Evolutionary conservation across 2,797 vertebrate species (phyloP).

Genomic region (Neostethus bicornis): DNA sequence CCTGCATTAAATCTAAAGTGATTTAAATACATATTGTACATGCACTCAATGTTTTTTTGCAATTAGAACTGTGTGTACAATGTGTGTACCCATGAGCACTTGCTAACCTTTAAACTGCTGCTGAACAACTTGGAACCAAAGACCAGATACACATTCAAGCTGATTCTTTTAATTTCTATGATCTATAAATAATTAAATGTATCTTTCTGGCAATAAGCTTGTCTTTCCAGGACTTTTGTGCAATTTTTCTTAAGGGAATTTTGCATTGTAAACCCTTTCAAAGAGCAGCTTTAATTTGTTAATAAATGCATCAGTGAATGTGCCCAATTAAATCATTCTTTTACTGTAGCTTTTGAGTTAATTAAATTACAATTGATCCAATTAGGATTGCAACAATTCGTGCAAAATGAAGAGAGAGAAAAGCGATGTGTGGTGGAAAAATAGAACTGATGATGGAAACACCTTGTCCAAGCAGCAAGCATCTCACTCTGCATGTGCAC

Average conservation of each 20-base stretch:
- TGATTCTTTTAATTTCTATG: background rate
- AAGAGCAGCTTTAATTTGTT: conserved; percentile 13
- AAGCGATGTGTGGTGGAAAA: conserved; percentile 16
- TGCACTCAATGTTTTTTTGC: conserved; percentile 5
- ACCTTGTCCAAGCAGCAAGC: conserved; percentile 4
- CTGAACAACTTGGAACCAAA: background rate
- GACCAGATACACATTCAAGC: background rate
- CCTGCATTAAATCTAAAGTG: background rate
- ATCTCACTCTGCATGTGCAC: conserved; percentile 32
- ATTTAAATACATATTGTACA: conserved; percentile 12
- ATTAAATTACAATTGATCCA: conserved; percentile 7
- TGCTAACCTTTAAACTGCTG: background rate
- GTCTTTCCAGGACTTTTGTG: too few species aligned
- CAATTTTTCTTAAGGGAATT: conserved; percentile 8
- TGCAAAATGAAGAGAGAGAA: conserved; percentile 16
- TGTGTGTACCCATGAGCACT: conserved; percentile 1
- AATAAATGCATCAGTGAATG: background rate
- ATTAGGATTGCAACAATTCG: conserved; percentile 24
- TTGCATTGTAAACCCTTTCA: background rate
- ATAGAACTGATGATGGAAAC: conserved; percentile 52
- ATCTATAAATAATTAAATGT: conserved; percentile 7
- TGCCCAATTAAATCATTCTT: conserved; percentile 16
- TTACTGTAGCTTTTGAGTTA: conserved; percentile 32
- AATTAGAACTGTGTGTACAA: conserved; percentile 5
- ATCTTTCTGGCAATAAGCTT: background rate